A percentile compares a stretch with the other conserved stretches of the same genome.
Evolutionary conservation across 2,113 vertebrate genomes (phyloP).

Genomic region (Spea multiplicata): DNA sequence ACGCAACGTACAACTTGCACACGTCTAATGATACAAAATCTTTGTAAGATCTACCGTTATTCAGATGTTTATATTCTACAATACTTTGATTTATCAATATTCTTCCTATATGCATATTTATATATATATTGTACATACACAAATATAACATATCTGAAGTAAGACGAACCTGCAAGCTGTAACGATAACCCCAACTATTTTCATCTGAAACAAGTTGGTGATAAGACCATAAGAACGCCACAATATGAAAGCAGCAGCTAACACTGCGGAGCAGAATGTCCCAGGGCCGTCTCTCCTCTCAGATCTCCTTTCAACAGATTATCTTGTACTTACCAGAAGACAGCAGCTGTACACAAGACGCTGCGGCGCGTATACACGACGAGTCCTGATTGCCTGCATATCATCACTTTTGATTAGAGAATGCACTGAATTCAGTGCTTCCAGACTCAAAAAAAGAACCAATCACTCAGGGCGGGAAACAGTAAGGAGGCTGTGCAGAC

Average conservation of each 20-base stretch:
- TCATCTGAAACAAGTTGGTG: no score
- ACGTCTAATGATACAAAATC: no score
- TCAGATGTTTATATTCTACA: no score
- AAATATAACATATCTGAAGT: no score
- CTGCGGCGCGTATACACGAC: not conserved
- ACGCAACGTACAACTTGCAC: no score
- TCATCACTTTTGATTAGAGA: not conserved
- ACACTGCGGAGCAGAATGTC: conserved; percentile 7
- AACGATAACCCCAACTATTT: no score
- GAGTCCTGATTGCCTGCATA: not conserved
- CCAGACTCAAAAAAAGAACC: conserved; percentile 15
- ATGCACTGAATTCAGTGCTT: not conserved
- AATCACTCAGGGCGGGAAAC: not conserved
- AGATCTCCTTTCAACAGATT: conserved; percentile 26
- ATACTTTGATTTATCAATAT: no score
- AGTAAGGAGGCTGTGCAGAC: not conserved
- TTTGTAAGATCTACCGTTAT: no score
- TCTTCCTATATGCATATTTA: no score
- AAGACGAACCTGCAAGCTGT: no score
- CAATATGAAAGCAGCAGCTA: conserved; percentile 50
- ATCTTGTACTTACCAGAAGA: conserved; percentile 20
- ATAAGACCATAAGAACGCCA: not conserved
- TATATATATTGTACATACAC: no score
- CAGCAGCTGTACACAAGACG: conserved; percentile 38
- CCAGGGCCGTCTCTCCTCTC: conserved; percentile 17